Percentiles rank a stretch among this genome's conserved stretches.
Conservation (phyloP, 1,140 invertebrate species). For the Scaptomyza montana region DNA sequence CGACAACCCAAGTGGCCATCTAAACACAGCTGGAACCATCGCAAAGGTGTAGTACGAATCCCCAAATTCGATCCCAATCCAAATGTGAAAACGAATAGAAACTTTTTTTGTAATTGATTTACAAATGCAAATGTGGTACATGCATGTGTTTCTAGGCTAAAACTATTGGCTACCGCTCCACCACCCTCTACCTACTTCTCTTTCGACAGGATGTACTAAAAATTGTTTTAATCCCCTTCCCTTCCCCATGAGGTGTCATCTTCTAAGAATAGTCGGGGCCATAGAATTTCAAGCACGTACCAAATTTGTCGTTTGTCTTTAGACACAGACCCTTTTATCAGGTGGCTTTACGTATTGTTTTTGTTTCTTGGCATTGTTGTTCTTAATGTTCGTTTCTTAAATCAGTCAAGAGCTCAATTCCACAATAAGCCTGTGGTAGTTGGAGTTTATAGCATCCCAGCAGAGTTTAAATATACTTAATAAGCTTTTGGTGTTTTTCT, state of each 20-base stretch:
- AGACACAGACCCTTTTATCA: constrained; percentile 9
- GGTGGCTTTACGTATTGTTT: constrained; percentile 48
- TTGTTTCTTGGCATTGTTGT: constrained; percentile 30
- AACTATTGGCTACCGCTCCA: not conserved
- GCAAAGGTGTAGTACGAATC: constrained; percentile 4
- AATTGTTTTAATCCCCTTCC: constrained; percentile 12
- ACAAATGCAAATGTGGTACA: constrained; percentile 45
- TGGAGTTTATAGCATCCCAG: constrained; percentile 1
- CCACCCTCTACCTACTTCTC: too few relatives aligned
- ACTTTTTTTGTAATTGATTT: constrained; percentile 51
- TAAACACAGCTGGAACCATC: constrained; percentile 13
- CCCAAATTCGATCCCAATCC: not conserved
- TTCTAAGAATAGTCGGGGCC: constrained; percentile 10
- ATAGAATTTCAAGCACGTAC: constrained; percentile 66
- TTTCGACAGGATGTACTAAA: not conserved
- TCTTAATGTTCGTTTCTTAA: constrained; percentile 18
- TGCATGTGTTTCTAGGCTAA: constrained; percentile 17
- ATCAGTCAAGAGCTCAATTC: constrained; percentile 2
- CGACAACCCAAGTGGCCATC: constrained; percentile 7
- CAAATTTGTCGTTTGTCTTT: constrained; percentile 31
- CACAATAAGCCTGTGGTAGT: not conserved
- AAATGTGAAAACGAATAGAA: constrained; percentile 5
- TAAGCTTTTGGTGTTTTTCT: not conserved
- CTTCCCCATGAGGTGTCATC: not conserved
- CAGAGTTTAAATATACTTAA: constrained; percentile 7